phyloP scores from a whole-genome alignment of 2,888 invertebrate species.

The Syrista parreyssii region DNA sequence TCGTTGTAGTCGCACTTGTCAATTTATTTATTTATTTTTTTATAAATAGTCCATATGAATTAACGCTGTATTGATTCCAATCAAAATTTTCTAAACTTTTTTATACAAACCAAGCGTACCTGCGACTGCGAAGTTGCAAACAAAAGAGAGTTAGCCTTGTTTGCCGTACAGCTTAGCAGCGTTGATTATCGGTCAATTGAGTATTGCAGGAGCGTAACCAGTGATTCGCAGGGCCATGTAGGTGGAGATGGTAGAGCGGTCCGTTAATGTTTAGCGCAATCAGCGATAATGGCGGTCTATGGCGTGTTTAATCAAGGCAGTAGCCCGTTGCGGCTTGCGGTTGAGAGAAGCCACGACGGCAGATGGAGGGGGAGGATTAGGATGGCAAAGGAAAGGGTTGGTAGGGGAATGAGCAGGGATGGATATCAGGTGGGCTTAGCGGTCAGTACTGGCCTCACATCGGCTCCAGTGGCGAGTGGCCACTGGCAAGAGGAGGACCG shows the following conservation, averaged over 20 bases:
- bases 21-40: background rate
- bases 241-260: slow-evolving; percentile 35
- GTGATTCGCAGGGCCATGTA: background rate
- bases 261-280: slow-evolving; percentile 67
- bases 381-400: slow-evolving; percentile 52
- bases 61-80: too few species aligned
- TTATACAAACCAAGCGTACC: background rate
- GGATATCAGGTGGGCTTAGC: slow-evolving; percentile 64
- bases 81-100: too few species aligned
- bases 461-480: slow-evolving; percentile 57
- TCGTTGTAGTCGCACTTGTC: background rate
- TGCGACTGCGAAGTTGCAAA: background rate
- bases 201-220: background rate
- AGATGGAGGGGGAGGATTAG: background rate
- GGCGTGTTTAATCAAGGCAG: slow-evolving; percentile 67
- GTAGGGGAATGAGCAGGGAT: slow-evolving; percentile 35
- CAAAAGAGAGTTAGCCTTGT: background rate
- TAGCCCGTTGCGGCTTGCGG: slow-evolving; percentile 66
- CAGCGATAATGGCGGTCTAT: slow-evolving; percentile 67
- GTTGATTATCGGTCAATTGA: background rate
- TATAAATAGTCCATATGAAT: too few species aligned
- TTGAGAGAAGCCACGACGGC: slow-evolving; percentile 35
- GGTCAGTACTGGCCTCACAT: slow-evolving; percentile 59
- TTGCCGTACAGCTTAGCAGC: background rate
- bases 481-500: slow-evolving; percentile 38